A percentile compares a stretch with the other conserved stretches of the same genome.
phyloP scores from a whole-genome alignment of 2,797 vertebrate genomes.

The Brachyalestes nurse region DNA sequence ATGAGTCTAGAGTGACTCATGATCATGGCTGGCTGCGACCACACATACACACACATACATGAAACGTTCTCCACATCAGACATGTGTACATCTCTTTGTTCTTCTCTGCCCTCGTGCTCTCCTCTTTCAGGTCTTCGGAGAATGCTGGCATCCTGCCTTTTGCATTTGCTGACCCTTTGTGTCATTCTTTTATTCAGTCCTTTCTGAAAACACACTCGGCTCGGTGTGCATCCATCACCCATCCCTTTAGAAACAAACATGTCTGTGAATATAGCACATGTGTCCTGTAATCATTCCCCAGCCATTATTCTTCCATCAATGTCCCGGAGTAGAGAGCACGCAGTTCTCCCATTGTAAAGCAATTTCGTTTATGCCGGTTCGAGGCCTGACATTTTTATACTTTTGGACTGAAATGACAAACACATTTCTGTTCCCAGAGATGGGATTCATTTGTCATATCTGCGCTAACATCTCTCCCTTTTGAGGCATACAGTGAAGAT shows the following conservation, averaged over 20 bases:
- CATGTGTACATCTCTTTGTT: not conserved
- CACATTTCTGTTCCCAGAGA: constrained; percentile 65
- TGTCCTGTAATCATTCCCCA: constrained; percentile 59
- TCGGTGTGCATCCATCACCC: constrained; percentile 70
- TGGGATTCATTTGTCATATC: constrained; percentile 70
- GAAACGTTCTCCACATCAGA: not conserved
- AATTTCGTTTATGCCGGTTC: constrained; percentile 68
- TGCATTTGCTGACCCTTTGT: constrained; percentile 66
- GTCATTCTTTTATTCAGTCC: constrained; percentile 69
- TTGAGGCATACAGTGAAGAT: constrained; percentile 44
- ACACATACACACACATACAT: not conserved
- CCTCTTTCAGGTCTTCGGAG: constrained; percentile 55
- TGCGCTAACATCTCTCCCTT: constrained; percentile 54
- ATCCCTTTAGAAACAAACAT: constrained; percentile 59
- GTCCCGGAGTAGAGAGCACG: constrained; percentile 59
- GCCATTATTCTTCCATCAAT: constrained; percentile 53
- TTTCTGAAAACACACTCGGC: constrained; percentile 49
- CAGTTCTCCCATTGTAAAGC: constrained; percentile 51
- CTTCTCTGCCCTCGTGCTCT: constrained; percentile 53
- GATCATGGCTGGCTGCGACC: not conserved
- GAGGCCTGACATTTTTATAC: constrained; percentile 65
- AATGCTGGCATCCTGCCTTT: constrained; percentile 70
- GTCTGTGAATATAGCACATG: constrained; percentile 57
- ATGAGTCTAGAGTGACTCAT: not conserved
- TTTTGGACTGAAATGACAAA: constrained; percentile 70